Evolutionary conservation across 30 jellyfish, hydroid and myxozoan species (phyloP).

Genomic region (Turritopsis dohrnii): DNA sequence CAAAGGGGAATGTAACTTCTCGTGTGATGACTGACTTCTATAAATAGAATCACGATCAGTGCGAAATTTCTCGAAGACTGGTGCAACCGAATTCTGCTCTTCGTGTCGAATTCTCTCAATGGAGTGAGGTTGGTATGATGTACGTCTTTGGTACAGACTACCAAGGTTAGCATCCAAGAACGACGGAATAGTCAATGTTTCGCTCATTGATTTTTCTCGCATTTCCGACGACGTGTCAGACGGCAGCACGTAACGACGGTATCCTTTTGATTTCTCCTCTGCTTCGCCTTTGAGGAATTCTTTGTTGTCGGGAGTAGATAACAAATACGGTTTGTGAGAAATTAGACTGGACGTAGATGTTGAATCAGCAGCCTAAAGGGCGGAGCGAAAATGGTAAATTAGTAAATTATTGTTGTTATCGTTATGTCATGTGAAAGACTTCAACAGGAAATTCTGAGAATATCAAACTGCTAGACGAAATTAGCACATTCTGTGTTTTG

Average conservation of each 20-base stretch:
- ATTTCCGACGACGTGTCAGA: background rate
- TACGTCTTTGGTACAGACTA: background rate
- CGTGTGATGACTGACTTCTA: background rate
- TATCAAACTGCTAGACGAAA: too few relatives aligned
- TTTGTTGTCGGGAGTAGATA: background rate
- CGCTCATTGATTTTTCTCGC: background rate
- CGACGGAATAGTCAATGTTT: background rate
- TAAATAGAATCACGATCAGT: background rate
- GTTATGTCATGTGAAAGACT: too few relatives aligned
- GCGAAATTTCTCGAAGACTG: background rate
- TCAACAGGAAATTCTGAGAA: too few relatives aligned
- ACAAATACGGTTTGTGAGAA: background rate
- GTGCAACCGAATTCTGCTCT: background rate
- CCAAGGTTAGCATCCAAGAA: background rate
- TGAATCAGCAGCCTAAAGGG: background rate
- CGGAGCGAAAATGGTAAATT: too few relatives aligned
- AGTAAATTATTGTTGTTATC: too few relatives aligned
- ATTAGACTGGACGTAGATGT: background rate
- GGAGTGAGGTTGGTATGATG: background rate
- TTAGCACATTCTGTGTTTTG: too few relatives aligned
- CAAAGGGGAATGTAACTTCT: background rate
- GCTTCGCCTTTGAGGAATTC: background rate
- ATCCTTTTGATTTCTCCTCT: background rate
- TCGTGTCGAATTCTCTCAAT: constrained; percentile 7
- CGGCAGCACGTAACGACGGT: background rate